Conservation (phyloP, 1,140 invertebrate species). For the Megathymus violae region DNA sequence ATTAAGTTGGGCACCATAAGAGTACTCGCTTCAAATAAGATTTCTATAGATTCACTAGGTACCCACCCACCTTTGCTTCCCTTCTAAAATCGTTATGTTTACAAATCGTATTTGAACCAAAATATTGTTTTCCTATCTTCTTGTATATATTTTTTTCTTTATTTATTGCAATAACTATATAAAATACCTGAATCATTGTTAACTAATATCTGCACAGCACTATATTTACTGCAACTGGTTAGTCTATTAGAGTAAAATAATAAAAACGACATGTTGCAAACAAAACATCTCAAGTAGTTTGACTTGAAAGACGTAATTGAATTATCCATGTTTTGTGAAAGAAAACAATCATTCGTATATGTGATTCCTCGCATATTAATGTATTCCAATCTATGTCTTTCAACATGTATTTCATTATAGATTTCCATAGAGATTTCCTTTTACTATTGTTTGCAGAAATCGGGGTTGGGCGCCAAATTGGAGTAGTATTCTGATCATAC, state of each 20-base stretch:
- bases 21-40: neutral
- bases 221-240: too few species aligned
- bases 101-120: too few species aligned
- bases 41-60: neutral
- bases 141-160: too few species aligned
- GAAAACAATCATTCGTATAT: neutral
- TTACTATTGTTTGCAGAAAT: neutral
- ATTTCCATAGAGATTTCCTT: neutral
- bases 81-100: too few species aligned
- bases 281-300: neutral
- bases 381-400: constrained; percentile 1
- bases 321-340: neutral
- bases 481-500: neutral
- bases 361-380: neutral
- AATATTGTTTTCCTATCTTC: too few species aligned
- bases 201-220: too few species aligned
- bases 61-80: too few species aligned
- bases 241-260: neutral
- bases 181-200: too few species aligned
- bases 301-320: neutral
- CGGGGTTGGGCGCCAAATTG: constrained; percentile 1
- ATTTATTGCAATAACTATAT: too few species aligned
- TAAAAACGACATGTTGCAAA: neutral
- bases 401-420: constrained; percentile 4
- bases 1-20: neutral